phyloP scores from a whole-genome alignment of 1,140 invertebrate species.

The Eulimnadia texana region DNA sequence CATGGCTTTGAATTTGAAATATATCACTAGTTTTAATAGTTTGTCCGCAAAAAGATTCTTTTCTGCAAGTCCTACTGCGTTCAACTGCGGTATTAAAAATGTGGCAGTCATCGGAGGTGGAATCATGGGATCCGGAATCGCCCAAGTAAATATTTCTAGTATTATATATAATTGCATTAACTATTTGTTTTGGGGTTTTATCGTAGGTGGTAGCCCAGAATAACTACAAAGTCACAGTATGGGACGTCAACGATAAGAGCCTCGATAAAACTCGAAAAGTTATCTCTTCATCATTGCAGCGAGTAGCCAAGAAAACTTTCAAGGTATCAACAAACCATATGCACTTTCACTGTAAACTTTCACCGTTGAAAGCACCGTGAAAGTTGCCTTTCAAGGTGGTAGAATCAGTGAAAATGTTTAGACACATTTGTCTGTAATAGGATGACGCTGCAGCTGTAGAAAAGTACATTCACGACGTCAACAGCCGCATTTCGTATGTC shows the following conservation, averaged over 20 bases:
- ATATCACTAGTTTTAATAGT: too few relatives aligned
- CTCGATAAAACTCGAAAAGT: conserved; percentile 49
- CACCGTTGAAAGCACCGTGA: too few relatives aligned
- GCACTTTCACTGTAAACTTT: too few relatives aligned
- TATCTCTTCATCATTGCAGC: conserved; percentile 49
- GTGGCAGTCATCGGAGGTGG: conserved; percentile 72
- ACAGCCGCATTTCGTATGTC: conserved; percentile 26
- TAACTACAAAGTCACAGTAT: conserved; percentile 55
- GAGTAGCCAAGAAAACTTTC: conserved; percentile 64
- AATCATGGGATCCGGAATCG: conserved; percentile 72
- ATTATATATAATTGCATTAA: neutral
- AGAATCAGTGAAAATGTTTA: too few relatives aligned
- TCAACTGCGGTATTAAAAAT: conserved; percentile 44
- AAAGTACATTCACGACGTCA: conserved; percentile 4
- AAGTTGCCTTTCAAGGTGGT: too few relatives aligned
- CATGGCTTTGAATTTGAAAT: too few relatives aligned
- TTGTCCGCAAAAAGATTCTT: too few relatives aligned
- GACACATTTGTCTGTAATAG: too few relatives aligned
- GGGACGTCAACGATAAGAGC: conserved; percentile 52
- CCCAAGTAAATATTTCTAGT: conserved; percentile 45
- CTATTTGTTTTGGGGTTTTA: too few relatives aligned
- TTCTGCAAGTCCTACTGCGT: neutral
- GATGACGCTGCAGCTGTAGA: neutral
- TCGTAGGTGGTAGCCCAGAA: conserved; percentile 57
- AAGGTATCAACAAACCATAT: conserved; percentile 36